phyloP scores from a whole-genome alignment of 2,113 vertebrate species.

The Odontesthes bonariensis region DNA sequence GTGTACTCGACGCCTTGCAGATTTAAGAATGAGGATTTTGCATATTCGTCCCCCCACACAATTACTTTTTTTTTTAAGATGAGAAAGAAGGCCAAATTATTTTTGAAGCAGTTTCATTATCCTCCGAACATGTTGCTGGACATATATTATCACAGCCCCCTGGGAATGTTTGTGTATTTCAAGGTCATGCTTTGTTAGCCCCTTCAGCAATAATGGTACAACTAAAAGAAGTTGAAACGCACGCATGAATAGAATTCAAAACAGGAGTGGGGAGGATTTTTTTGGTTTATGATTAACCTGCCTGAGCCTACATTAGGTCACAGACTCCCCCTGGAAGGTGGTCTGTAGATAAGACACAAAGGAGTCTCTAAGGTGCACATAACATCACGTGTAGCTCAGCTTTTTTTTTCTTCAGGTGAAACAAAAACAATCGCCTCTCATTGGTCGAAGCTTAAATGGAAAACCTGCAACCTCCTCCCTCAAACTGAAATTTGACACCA shows the following conservation, averaged over 20 bases:
- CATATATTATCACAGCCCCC: conserved; percentile 16
- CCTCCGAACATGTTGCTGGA: conserved; percentile 11
- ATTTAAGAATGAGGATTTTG: conserved; percentile 62
- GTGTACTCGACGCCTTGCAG: conserved; percentile 41
- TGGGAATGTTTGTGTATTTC: conserved; percentile 35
- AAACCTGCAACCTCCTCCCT: conserved; percentile 60
- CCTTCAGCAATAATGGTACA: not conserved
- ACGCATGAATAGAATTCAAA: conserved; percentile 10
- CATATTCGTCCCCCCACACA: conserved; percentile 39
- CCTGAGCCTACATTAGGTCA: conserved; percentile 14
- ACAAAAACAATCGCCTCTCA: conserved; percentile 29
- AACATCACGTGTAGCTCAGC: conserved; percentile 49
- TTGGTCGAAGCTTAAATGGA: conserved; percentile 63
- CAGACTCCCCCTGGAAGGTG: conserved; percentile 25
- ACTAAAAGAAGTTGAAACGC: conserved; percentile 22
- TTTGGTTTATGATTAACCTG: conserved; percentile 22
- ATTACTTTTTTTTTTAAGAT: conserved; percentile 8
- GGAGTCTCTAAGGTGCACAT: conserved; percentile 34
- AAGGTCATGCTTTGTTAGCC: conserved; percentile 57
- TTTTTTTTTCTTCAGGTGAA: conserved; percentile 52
- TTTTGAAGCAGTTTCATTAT: conserved; percentile 49
- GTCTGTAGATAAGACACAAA: conserved; percentile 44
- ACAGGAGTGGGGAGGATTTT: conserved; percentile 1
- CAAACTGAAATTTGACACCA: conserved; percentile 76
- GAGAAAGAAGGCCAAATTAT: conserved; percentile 14